A percentile compares a stretch with the other conserved stretches of the same genome.
Conservation (phyloP, 1,140 invertebrate species). For the Heliconius eleuchia region DNA sequence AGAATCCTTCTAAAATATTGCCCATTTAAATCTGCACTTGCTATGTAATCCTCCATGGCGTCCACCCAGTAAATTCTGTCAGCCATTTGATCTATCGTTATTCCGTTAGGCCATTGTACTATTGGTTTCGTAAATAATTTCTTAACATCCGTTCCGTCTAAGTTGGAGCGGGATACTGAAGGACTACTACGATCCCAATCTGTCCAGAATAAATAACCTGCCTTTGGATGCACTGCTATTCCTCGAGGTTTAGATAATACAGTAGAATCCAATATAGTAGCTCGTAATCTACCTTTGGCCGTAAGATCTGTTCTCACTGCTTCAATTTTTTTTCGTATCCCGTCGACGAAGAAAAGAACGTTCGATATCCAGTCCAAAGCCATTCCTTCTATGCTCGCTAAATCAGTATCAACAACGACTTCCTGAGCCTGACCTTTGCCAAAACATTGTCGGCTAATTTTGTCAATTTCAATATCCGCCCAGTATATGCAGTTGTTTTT, state of each 20-base stretch:
- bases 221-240: conserved; percentile 92
- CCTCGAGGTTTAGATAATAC: conserved; percentile 91
- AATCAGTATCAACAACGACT: conserved; percentile 86
- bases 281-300: conserved; percentile 87
- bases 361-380: conserved; percentile 96
- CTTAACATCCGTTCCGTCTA: conserved; percentile 90
- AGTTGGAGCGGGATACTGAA: conserved; percentile 90
- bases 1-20: conserved; percentile 88
- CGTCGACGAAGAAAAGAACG: conserved; percentile 95
- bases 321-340: conserved; percentile 89
- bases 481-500: conserved; percentile 93
- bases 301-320: conserved; percentile 88
- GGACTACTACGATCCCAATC: conserved; percentile 93
- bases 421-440: conserved; percentile 85
- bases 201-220: conserved; percentile 95
- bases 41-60: conserved; percentile 92
- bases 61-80: conserved; percentile 94
- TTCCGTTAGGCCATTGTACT: conserved; percentile 94
- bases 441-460: conserved; percentile 90
- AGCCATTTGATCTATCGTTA: conserved; percentile 91
- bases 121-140: conserved; percentile 85
- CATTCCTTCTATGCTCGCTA: conserved; percentile 95
- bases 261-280: conserved; percentile 87
- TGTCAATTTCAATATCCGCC: conserved; percentile 91
- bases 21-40: conserved; percentile 92